These are phyloP conservation scores for Chrysogorgia sp. DNA, from an alignment of 92 coral and sea anemone genomes.

Conservation along the genomic window DNA sequence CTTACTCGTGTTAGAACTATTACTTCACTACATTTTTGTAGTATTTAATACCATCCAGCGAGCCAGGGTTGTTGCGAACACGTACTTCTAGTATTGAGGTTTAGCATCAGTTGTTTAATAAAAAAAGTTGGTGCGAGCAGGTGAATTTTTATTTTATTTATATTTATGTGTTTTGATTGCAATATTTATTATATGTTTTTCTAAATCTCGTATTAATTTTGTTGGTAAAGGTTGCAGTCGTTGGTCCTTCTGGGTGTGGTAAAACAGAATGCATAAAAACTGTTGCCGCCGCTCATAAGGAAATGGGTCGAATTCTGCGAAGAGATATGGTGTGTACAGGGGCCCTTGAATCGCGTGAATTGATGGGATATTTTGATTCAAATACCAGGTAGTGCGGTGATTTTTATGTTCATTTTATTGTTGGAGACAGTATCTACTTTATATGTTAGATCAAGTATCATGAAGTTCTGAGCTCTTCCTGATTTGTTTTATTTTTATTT, in stretches of 20 bases:
- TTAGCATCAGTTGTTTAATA: too few relatives aligned
- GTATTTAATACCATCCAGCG: too few relatives aligned
- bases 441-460: not conserved
- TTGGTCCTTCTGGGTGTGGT: slow-evolving; percentile 96
- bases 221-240: slow-evolving; percentile 73
- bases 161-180: too few relatives aligned
- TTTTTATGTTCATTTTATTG: not conserved
- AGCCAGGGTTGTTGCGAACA: too few relatives aligned
- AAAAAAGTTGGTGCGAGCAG: too few relatives aligned
- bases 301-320: slow-evolving; percentile 93
- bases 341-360: slow-evolving; percentile 82
- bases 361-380: slow-evolving; percentile 79
- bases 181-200: not conserved
- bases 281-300: slow-evolving; percentile 91
- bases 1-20: too few relatives aligned
- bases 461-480: not conserved
- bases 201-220: not conserved
- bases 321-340: slow-evolving; percentile 86
- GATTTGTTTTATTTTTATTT: slow-evolving; percentile 10
- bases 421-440: not conserved
- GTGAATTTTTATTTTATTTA: too few relatives aligned
- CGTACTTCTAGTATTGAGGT: too few relatives aligned
- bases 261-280: slow-evolving; percentile 94
- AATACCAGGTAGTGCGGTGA: slow-evolving; percentile 62
- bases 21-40: too few relatives aligned